Percentiles rank a stretch among this genome's conserved stretches.
Evolutionary conservation across 2,888 invertebrate species (phyloP).

Genomic region (Nasonovia ribisnigri): DNA sequence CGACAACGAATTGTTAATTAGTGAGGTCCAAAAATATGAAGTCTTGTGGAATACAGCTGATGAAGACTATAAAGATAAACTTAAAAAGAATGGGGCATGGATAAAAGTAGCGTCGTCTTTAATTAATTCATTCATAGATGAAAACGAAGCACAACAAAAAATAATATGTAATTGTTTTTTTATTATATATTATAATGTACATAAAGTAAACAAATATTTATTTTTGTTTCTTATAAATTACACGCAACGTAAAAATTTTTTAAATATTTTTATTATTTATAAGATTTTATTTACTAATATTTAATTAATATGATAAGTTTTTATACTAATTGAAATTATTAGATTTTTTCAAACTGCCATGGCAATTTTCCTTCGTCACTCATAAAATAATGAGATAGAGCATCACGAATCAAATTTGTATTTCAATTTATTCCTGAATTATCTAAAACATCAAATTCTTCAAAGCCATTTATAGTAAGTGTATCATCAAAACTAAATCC

Average conservation of each 20-base stretch:
- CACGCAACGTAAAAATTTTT: not conserved
- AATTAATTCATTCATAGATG: constrained; percentile 43
- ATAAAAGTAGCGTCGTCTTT: constrained; percentile 31
- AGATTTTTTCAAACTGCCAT: constrained; percentile 55
- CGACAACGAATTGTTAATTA: constrained; percentile 47
- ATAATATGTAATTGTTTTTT: constrained; percentile 36
- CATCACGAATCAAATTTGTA: constrained; percentile 52
- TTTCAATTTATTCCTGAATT: constrained; percentile 44
- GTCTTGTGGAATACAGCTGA: constrained; percentile 53
- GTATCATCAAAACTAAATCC: constrained; percentile 67
- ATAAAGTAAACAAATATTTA: constrained; percentile 35
- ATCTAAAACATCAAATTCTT: constrained; percentile 68
- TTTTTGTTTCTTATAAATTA: constrained; percentile 44
- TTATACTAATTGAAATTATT: constrained; percentile 6
- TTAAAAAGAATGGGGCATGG: constrained; percentile 32
- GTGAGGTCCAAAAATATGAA: constrained; percentile 54
- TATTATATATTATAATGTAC: constrained; percentile 26
- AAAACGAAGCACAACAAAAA: constrained; percentile 44
- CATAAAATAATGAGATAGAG: constrained; percentile 58
- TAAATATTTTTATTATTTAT: not conserved
- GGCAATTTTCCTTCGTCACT: constrained; percentile 53
- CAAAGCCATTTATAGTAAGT: constrained; percentile 66
- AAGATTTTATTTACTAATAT: constrained; percentile 47
- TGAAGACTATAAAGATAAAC: constrained; percentile 40
- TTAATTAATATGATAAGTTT: constrained; percentile 24